These are phyloP conservation scores for Podotricha telesiphe DNA, from an alignment of 2,888 invertebrate genomes.

Conservation along the genomic window DNA sequence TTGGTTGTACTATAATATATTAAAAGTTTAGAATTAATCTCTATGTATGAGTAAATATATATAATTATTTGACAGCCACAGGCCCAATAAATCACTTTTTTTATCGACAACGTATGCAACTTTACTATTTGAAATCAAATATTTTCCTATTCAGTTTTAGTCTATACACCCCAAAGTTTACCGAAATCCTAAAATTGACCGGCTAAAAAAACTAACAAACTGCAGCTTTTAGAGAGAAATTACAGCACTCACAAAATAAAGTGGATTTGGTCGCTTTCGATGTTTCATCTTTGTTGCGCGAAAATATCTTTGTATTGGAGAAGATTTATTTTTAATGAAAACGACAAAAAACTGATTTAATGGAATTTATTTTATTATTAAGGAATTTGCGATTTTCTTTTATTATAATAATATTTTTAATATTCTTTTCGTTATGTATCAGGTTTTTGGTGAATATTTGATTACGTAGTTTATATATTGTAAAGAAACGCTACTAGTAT, in stretches of 20 bases:
- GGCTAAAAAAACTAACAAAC: conserved; percentile 55
- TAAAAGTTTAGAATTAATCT: not conserved
- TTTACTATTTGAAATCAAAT: conserved; percentile 14
- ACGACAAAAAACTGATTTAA: conserved; percentile 23
- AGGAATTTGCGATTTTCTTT: not conserved
- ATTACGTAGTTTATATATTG: not conserved
- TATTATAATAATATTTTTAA: not conserved
- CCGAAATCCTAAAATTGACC: conserved; percentile 31
- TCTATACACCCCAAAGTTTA: conserved; percentile 25
- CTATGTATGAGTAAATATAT: not conserved
- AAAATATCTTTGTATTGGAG: conserved; percentile 38
- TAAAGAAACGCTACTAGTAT: no score
- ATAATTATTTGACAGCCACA: not conserved
- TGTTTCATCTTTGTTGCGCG: conserved; percentile 41
- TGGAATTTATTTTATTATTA: conserved; percentile 32
- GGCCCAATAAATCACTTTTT: not conserved
- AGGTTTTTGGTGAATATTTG: not conserved
- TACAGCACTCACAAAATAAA: conserved; percentile 55
- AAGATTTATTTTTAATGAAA: conserved; percentile 28
- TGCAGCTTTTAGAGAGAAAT: conserved; percentile 58
- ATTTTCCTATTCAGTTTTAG: conserved; percentile 17
- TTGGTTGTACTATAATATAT: not conserved
- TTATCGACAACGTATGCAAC: not conserved
- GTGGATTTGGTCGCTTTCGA: conserved; percentile 37
- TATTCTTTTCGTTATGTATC: not conserved